Base-by-base conservation (phyloP, 2,888 invertebrate species). In the Drosophila kambysellisi region DNA sequence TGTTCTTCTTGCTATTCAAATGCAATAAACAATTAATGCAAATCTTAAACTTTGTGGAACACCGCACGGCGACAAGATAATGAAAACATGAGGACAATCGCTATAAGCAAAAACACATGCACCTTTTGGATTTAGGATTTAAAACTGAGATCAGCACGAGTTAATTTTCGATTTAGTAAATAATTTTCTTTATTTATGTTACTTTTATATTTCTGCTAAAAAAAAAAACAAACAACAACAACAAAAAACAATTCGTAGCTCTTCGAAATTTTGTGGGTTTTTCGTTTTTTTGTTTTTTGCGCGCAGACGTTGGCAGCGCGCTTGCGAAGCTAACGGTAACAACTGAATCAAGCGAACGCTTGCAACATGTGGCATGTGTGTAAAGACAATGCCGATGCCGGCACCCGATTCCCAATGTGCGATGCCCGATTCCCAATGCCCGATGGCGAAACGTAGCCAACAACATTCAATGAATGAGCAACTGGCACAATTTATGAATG, bases 281-380 rank as follows among this genome's bases (percentile, higher is more conserved):
- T 11, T 41, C 29, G n/a, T 7, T 35, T 8, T 6, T 12, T 43
- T 66, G n/a, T 73, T 52, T 70, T 48, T 52, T 74, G 77, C 81
- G 81, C 79, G 67, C 62, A 56, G 66, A 74, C 80, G 53, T 46
- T 60, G 67, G 74, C 70, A 73, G 77, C 83, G 86, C 82, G 74
- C 76, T 79, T 82, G 74, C 74, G 56, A 57, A 69, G 86, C 86
- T 83, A 88, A 86, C 83, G 88, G 80, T 83, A 85, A 73, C 71
- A 88, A 85, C 88, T 88, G 82, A 85, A 66, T 41, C 41, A 43
- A 33, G 46, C 71, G 51, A 74, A 52, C 25, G 78, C 82, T 87
- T 88, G 85, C 85, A 85, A 85, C 85, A 85, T 85, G 85, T 85
- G 82, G 82, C 82, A 82, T 58, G 62, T 54, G 78, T 46, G 39